Evolutionary conservation across 2,888 invertebrate species (phyloP), one percentile per base, ranked within the genome.

Genomic region (Neoscelio sp.): DNA sequence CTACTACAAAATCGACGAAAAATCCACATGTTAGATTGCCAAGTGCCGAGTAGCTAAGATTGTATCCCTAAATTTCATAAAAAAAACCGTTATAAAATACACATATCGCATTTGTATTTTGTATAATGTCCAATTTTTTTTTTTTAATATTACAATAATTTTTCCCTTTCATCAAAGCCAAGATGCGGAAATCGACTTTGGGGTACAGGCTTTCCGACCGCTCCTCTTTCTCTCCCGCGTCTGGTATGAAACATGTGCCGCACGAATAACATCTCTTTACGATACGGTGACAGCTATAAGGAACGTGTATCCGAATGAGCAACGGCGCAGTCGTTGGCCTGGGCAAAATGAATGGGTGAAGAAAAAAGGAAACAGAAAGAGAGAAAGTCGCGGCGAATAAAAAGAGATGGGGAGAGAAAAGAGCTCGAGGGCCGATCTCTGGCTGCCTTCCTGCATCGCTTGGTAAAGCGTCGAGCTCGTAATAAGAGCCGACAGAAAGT

Each of bases 401-500:
- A 33, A 20, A 17, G 67, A 20, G 44, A 46, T 13, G 10, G 58
- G 52, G 60, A 46, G 44, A 58, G 28, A 73, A 44, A 52, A 76
- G 80, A 48, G 58, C 33, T 46, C 68, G 77, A 52, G 38, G 78
- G 68, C 60, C 75, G 60, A 60, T 70, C 68, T 68, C 78, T 74
- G 78, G 60, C 62, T 73, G 58, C 60, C 60, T 60, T 67, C 40
- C 62, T 65, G 54, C 71, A 70, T 54, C 80, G 76, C 79, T 82
- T 75, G 82, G 54, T 82, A 81, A 85, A 85, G 82, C 85, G 85
- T 82, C 81, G 80, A 76, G 75, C 77, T 78, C 79, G 82, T 85
- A 86, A 86, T 84, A 85, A 85, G 85, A 85, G 83, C 77, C 82
- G 84, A 86, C 85, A 82, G 85, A 85, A 85, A 87, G 85, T 87